phyloP scores from a whole-genome alignment of 2,797 vertebrate species.

The Pampus argenteus region DNA sequence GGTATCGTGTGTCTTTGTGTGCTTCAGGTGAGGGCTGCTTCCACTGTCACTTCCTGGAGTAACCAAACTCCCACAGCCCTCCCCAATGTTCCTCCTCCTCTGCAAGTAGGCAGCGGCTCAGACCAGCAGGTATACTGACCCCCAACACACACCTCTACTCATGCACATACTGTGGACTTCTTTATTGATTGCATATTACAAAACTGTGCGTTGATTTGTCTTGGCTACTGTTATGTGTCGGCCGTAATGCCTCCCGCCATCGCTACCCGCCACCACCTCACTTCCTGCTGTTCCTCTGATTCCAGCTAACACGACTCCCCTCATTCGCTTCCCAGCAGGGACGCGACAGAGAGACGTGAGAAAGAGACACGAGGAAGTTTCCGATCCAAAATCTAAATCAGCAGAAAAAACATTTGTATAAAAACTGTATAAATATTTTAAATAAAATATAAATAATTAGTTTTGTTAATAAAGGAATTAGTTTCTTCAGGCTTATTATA shows the following conservation, averaged over 20 bases:
- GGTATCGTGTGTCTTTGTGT: slow-evolving; percentile 88
- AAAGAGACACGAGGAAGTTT: too few relatives aligned
- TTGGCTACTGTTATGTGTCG: slow-evolving; percentile 3
- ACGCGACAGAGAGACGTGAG: too few relatives aligned
- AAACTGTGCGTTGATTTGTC: background rate
- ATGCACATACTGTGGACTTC: background rate
- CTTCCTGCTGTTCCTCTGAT: slow-evolving; percentile 1
- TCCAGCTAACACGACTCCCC: background rate
- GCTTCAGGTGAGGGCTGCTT: slow-evolving; percentile 98
- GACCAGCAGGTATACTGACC: slow-evolving; percentile 92
- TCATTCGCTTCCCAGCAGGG: too few relatives aligned
- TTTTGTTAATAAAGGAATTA: too few relatives aligned
- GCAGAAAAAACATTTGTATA: too few relatives aligned
- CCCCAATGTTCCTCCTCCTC: slow-evolving; percentile 90
- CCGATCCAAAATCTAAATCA: too few relatives aligned
- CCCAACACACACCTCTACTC: slow-evolving; percentile 28
- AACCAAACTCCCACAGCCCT: slow-evolving; percentile 99
- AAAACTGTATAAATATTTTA: too few relatives aligned
- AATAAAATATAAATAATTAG: too few relatives aligned
- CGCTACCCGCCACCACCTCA: background rate
- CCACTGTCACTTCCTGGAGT: slow-evolving; percentile 99
- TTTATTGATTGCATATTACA: background rate
- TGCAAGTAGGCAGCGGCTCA: slow-evolving; percentile 88
- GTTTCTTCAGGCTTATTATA: too few relatives aligned
- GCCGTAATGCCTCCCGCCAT: background rate